Evolutionary conservation across 2,797 vertebrate genomes (phyloP), one percentile per base, ranked within the genome.

Genomic region (Lepilemur septentrionalis): DNA sequence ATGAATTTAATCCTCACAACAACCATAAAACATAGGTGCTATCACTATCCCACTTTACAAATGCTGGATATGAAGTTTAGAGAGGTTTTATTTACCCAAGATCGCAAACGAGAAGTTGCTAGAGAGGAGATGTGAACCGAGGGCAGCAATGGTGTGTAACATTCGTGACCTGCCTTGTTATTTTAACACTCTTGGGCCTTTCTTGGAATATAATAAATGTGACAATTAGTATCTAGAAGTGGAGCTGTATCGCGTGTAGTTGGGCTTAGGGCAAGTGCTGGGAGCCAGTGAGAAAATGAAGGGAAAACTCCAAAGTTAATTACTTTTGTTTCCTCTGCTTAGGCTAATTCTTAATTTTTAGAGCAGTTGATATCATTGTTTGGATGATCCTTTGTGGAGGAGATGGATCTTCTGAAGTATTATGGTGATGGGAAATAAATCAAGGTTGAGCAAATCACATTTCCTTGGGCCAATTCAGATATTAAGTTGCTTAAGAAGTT

Each of bases 401-500:
- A 78, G 28, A 75, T 41, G 52, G 35, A 52, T 28, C 28, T 95
- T 92, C 55, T 95, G n/a, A 93, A 96, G 48, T 76, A 73, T 46
- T 89, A 85, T 0, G 2, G 32, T 72, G 22, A 48, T 52, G 25
- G 23, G 67, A 85, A 97, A 93, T 67, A 87, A 93, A 87, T 95
- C 63, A 86, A 78, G 17, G 61, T 63, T 96, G 82, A 95, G 57
- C 46, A 85, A 91, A 38, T 43, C 11, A 23, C 48, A 18, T 79
- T 97, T 95, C 63, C 59, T 93, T 28, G 41, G 38, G 25, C n/a
- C 48, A 92, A 70, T 73, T 90, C 72, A 23, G 63, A 86, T n/a
- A 32, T 73, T 89, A 46, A 84, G 41, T 91, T 84, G 67, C 75
- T 65, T 91, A 94, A 96, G 69, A 83, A 90, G 70, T 90, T 95